phyloP scores from a whole-genome alignment of 2,888 invertebrate genomes.

The Cyrtodaria siliqua region DNA sequence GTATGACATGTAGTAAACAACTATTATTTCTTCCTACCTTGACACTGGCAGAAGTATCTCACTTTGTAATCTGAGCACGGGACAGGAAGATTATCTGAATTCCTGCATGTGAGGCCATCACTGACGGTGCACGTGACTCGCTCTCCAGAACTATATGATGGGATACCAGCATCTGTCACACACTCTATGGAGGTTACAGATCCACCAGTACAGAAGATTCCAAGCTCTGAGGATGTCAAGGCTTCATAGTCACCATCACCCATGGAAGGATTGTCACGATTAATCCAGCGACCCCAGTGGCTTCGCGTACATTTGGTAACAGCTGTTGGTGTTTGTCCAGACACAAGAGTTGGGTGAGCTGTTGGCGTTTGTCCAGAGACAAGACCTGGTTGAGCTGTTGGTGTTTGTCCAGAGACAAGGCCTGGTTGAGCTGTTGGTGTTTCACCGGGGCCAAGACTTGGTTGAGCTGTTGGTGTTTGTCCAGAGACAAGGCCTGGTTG shows the following conservation, averaged over 20 bases:
- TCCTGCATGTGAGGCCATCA: slow-evolving; percentile 90
- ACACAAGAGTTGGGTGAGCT: too few relatives aligned
- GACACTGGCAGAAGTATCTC: too few relatives aligned
- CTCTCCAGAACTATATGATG: slow-evolving; percentile 72
- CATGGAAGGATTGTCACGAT: slow-evolving; percentile 71
- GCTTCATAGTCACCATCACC: slow-evolving; percentile 73
- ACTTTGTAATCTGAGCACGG: slow-evolving; percentile 82
- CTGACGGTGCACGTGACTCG: slow-evolving; percentile 87
- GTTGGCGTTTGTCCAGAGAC: too few relatives aligned
- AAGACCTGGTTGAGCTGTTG: too few relatives aligned
- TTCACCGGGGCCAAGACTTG: too few relatives aligned
- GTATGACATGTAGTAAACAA: too few relatives aligned
- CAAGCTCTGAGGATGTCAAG: slow-evolving; percentile 55
- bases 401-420: too few relatives aligned
- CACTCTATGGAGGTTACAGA: slow-evolving; percentile 80
- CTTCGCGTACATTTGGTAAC: slow-evolving; percentile 44
- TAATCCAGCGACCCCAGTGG: slow-evolving; percentile 74
- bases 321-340: too few relatives aligned
- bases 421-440: too few relatives aligned
- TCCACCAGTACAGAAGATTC: slow-evolving; percentile 73
- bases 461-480: too few relatives aligned
- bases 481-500: too few relatives aligned
- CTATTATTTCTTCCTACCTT: too few relatives aligned
- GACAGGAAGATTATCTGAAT: slow-evolving; percentile 69
- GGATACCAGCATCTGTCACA: slow-evolving; percentile 67